Conservation (phyloP, 1,140 invertebrate species). For the Homalodisca vitripennis region DNA sequence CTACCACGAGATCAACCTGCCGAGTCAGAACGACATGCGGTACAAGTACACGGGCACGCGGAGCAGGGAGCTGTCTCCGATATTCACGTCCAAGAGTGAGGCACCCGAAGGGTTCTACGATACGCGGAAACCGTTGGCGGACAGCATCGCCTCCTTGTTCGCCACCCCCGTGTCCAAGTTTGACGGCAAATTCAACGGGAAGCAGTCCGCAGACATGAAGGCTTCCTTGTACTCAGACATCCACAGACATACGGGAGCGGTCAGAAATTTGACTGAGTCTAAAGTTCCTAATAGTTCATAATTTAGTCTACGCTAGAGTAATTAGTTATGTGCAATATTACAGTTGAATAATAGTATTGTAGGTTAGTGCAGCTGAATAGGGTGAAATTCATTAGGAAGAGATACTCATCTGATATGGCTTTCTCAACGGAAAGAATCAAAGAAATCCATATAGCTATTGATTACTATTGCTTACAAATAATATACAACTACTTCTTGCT, state of each 20-base stretch:
- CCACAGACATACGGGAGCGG: not conserved
- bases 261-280: not conserved
- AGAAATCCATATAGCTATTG: no score
- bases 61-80: not conserved
- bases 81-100: constrained; percentile 14
- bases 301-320: not conserved
- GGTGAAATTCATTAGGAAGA: no score
- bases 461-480: no score
- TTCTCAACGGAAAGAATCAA: no score
- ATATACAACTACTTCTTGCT: no score
- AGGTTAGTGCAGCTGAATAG: no score
- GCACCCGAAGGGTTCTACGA: constrained; percentile 8
- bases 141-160: not conserved
- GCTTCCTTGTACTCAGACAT: not conserved
- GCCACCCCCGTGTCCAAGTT: not conserved
- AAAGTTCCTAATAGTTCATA: constrained; percentile 10
- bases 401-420: no score
- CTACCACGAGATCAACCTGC: constrained; percentile 54
- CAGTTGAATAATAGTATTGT: no score
- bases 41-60: not conserved
- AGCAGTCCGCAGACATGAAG: not conserved
- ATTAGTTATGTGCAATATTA: no score
- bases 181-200: not conserved
- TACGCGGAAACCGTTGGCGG: not conserved
- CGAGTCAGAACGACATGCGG: constrained; percentile 49